phyloP scores from a whole-genome alignment of 2,797 vertebrate species.

The Anomalospiza imberbis region DNA sequence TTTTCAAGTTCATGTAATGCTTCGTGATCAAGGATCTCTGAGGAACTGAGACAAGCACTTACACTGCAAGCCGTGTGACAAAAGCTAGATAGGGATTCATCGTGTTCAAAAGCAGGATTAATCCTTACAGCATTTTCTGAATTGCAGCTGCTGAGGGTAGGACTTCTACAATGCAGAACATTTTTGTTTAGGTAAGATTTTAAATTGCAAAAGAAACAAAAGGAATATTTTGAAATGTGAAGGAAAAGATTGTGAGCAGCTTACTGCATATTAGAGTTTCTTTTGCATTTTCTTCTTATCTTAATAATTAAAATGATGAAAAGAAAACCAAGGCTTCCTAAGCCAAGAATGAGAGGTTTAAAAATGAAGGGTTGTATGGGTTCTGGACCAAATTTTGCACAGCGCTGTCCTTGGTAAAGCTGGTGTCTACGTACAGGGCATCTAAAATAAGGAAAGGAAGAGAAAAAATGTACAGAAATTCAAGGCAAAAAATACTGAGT shows the following conservation, averaged over 20 bases:
- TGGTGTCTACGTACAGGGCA: conserved; percentile 81
- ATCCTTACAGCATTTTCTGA: conserved; percentile 80
- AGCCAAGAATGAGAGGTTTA: conserved; percentile 74
- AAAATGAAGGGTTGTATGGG: conserved; percentile 76
- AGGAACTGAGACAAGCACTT: conserved; percentile 71
- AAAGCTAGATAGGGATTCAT: conserved; percentile 74
- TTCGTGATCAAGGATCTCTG: conserved; percentile 72
- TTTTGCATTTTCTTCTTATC: conserved; percentile 83
- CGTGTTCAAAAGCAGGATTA: conserved; percentile 83
- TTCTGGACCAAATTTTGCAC: conserved; percentile 79
- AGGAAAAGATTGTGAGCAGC: conserved; percentile 33
- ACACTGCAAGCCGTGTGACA: conserved; percentile 75
- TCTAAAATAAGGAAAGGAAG: conserved; percentile 72
- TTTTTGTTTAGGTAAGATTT: conserved; percentile 47
- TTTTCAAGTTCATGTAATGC: conserved; percentile 75
- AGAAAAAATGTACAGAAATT: conserved; percentile 11
- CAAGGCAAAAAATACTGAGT: background rate
- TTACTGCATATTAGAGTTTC: conserved; percentile 81
- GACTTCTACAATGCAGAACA: conserved; percentile 78
- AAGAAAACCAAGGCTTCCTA: conserved; percentile 78
- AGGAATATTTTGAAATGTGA: conserved; percentile 2
- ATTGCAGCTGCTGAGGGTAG: conserved; percentile 73
- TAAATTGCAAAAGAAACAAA: conserved; percentile 41
- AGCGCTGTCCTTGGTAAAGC: conserved; percentile 82
- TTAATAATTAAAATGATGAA: conserved; percentile 78